These are phyloP conservation scores for Himalopsyche phryganea DNA, from an alignment of 1,140 invertebrate genomes.

Conservation along the genomic window DNA sequence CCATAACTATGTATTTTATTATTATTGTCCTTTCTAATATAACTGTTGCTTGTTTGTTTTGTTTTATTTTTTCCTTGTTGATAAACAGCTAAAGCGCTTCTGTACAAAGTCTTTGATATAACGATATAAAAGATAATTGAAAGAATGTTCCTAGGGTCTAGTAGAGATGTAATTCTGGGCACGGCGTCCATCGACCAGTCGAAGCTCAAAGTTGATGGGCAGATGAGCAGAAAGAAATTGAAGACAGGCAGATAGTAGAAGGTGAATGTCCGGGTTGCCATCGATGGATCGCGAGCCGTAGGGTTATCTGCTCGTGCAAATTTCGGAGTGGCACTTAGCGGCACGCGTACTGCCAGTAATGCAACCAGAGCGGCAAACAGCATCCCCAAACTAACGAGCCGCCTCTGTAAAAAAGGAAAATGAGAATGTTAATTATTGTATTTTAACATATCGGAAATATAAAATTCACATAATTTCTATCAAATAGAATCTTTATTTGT, in stretches of 20 bases:
- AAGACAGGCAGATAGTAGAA: slow-evolving; percentile 85
- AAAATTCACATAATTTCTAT: too few relatives aligned
- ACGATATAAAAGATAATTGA: slow-evolving; percentile 68
- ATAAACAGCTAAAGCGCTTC: slow-evolving; percentile 25
- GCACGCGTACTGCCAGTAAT: slow-evolving; percentile 60
- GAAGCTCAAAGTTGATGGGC: slow-evolving; percentile 80
- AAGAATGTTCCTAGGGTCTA: slow-evolving; percentile 72
- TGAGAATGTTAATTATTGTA: neutral
- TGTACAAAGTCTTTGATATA: slow-evolving; percentile 51
- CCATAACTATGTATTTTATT: slow-evolving; percentile 23
- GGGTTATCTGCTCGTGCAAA: slow-evolving; percentile 91
- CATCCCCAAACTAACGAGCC: slow-evolving; percentile 61
- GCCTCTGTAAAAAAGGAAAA: slow-evolving; percentile 59
- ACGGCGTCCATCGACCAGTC: slow-evolving; percentile 96
- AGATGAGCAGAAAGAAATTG: slow-evolving; percentile 79
- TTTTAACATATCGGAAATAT: too few relatives aligned
- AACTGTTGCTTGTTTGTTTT: slow-evolving; percentile 13
- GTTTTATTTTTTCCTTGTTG: slow-evolving; percentile 19
- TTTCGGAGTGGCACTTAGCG: slow-evolving; percentile 64
- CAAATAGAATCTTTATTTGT: too few relatives aligned
- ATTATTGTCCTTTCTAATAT: slow-evolving; percentile 27
- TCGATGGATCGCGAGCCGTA: slow-evolving; percentile 70
- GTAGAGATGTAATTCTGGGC: slow-evolving; percentile 68
- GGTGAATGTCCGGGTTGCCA: slow-evolving; percentile 72
- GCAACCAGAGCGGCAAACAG: slow-evolving; percentile 56